phyloP scores from a whole-genome alignment of 2,888 invertebrate genomes.

The Bimastos eiseni region DNA sequence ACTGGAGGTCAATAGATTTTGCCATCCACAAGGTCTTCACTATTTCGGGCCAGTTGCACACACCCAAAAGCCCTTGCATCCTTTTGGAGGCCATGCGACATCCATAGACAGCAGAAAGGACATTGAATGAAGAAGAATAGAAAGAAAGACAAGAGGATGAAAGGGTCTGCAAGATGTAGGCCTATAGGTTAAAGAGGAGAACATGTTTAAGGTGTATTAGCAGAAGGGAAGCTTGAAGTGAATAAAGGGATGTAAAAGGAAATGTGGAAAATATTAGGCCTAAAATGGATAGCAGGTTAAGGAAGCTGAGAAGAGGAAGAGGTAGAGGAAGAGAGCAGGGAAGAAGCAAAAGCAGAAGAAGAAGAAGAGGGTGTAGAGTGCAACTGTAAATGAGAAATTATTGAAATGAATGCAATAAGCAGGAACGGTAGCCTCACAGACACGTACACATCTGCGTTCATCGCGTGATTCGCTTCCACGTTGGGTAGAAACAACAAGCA shows the following conservation, averaged over 20 bases:
- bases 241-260: not conserved
- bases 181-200: not conserved
- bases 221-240: not conserved
- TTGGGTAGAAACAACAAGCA: no score
- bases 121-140: not conserved
- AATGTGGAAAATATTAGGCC: no score
- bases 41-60: no score
- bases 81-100: not conserved
- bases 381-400: not conserved
- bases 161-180: not conserved
- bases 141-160: not conserved
- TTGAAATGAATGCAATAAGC: not conserved
- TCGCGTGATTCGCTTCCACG: no score
- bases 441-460: no score
- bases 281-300: no score
- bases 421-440: no score
- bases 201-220: no score
- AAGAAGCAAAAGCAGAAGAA: not conserved
- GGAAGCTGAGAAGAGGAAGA: not conserved
- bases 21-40: no score
- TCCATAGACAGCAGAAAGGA: not conserved
- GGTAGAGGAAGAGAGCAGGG: not conserved
- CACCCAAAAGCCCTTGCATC: not conserved
- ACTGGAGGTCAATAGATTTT: no score
- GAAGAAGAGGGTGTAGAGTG: not conserved